phyloP scores from a whole-genome alignment of 1,140 invertebrate genomes.

The Steinernema khuongi region DNA sequence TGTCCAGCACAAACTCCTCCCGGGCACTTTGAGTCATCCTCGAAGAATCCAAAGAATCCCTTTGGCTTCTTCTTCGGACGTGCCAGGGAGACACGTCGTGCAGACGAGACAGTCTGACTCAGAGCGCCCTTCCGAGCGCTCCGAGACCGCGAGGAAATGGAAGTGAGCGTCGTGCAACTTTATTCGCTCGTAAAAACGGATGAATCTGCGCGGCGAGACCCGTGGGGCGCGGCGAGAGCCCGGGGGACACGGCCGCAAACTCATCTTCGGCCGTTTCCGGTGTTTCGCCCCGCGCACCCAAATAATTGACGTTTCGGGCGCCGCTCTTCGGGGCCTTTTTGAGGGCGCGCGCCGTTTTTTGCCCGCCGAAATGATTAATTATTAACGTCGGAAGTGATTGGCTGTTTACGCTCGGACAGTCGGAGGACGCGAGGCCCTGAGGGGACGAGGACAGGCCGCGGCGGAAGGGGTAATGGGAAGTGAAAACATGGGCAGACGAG shows the following conservation, averaged over 20 bases:
- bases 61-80: too few species aligned
- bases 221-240: neutral
- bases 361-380: neutral
- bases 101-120: neutral
- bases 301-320: conserved; percentile 4
- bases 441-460: neutral
- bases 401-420: neutral
- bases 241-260: neutral
- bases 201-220: neutral
- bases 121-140: neutral
- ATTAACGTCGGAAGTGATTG: neutral
- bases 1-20: too few species aligned
- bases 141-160: neutral
- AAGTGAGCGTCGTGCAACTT: neutral
- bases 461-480: neutral
- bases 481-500: neutral
- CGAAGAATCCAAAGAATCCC: too few species aligned
- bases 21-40: too few species aligned
- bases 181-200: conserved; percentile 10
- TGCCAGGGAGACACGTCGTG: too few species aligned
- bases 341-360: neutral
- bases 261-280: conserved; percentile 11
- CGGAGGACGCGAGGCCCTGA: neutral
- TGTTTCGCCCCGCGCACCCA: conserved; percentile 1
- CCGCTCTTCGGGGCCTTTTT: neutral